Evolutionary conservation across 2,888 invertebrate species (phyloP), one percentile per base, ranked within the genome.

Genomic region (Chrysina gloriosa): DNA sequence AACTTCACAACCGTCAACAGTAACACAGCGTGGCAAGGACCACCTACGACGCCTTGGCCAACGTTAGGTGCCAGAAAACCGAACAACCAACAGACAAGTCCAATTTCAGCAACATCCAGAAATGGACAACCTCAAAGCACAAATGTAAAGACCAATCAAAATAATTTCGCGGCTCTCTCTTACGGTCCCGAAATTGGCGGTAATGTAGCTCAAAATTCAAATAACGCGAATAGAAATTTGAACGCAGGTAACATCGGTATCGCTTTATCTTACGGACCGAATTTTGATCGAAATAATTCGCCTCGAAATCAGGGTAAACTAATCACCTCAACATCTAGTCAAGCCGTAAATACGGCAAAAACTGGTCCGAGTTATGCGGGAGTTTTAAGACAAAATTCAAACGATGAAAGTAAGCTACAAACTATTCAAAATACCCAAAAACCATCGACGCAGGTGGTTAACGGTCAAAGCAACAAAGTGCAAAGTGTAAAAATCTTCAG

Each of bases 21-120:
- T 16, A 48, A 65, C 36, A 6, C 50, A 9, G 27, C n/a, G 9
- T 58, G 58, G 58, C 16, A 14, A 25, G 58, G 58, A 25, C 58
- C 66, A 23, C 21, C 66, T 3, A 66, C 65, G 9, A 79, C 79
- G 1, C 76, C 77, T 21, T 78, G 79, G 79, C 79, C 79, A 11
- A 69, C 72, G 19, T 72, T 79, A 63, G 77, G 77, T 21, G 36
- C 48, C 5, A 19, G 48, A 31, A 69, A 47, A 68, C 64, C 65
- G 65, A 61, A 63, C 66, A 69, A 67, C 65, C 64, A 23, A 31
- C 61, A 27, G 45, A 25, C 29, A 39, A 54, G 19, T 36, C 9
- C 61, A 11, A 67, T 36, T 64, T 27, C 11, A 48, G 9, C 21
- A 16, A 45, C 45, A 63, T 1, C 11, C 2, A 48, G 9, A 21